Conservation (phyloP, 1,140 invertebrate genomes). For the Laupala kohalensis region DNA sequence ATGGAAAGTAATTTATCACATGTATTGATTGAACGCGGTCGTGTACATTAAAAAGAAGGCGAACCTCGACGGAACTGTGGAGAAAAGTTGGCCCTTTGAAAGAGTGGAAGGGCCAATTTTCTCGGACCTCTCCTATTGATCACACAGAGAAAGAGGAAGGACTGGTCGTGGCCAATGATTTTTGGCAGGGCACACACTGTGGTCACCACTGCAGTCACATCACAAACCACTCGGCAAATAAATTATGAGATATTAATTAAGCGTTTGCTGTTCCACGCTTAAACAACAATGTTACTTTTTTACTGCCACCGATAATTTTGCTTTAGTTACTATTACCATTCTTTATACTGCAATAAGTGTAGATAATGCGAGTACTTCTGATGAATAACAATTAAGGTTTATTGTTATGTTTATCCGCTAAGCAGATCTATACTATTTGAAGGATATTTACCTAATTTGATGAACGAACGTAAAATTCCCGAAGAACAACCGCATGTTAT, state of each 20-base stretch:
- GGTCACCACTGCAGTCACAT: background rate
- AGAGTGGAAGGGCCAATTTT: background rate
- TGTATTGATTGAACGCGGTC: background rate
- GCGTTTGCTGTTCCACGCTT: too few relatives aligned
- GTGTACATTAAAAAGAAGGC: background rate
- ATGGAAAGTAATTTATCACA: background rate
- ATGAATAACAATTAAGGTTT: too few relatives aligned
- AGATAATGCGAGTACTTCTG: too few relatives aligned
- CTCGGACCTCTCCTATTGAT: background rate
- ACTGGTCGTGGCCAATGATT: background rate
- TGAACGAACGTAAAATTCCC: too few relatives aligned
- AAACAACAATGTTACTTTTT: too few relatives aligned
- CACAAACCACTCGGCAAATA: background rate
- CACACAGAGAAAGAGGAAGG: background rate
- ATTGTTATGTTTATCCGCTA: too few relatives aligned
- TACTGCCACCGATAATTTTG: too few relatives aligned
- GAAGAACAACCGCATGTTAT: too few relatives aligned
- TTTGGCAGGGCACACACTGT: background rate
- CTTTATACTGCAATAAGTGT: too few relatives aligned
- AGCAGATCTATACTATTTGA: too few relatives aligned
- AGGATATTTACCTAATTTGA: too few relatives aligned
- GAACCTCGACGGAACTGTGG: background rate
- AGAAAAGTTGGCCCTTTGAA: background rate
- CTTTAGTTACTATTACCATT: too few relatives aligned
- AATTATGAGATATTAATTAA: background rate